Conservation (phyloP, 2,797 vertebrate species). For the Labeo calbasu region DNA sequence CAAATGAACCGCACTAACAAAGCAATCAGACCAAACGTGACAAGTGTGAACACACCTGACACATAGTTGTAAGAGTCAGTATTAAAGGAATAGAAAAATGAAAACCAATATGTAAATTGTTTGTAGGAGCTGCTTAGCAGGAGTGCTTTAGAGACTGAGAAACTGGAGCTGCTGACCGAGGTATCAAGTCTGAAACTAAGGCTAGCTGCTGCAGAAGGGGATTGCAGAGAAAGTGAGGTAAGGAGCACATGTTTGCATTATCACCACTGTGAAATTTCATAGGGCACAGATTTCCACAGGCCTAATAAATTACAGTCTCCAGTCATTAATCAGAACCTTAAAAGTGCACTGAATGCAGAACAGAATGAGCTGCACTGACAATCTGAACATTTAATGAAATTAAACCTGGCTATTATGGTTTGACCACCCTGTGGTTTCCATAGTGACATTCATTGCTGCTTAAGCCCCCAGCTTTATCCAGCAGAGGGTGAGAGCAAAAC, state of each 20-base stretch:
- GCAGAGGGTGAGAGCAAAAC: slow-evolving; percentile 41
- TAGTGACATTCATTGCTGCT: slow-evolving; percentile 38
- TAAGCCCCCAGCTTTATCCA: slow-evolving; percentile 65
- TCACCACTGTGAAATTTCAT: neutral
- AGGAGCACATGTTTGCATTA: slow-evolving; percentile 7
- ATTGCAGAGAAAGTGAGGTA: slow-evolving; percentile 89
- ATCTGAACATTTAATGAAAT: slow-evolving; percentile 8
- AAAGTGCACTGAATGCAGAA: slow-evolving; percentile 18
- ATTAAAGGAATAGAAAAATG: neutral
- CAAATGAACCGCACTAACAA: too few species aligned
- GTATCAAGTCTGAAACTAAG: slow-evolving; percentile 93
- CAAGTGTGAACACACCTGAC: too few species aligned
- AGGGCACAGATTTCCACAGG: neutral
- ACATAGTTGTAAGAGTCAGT: neutral
- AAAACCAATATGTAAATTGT: neutral
- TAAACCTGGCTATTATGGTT: slow-evolving; percentile 31
- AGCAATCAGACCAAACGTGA: too few species aligned
- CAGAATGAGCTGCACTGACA: neutral
- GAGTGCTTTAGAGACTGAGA: slow-evolving; percentile 91
- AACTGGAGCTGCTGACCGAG: slow-evolving; percentile 93
- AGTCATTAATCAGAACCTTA: slow-evolving; percentile 6
- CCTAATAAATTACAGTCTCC: neutral
- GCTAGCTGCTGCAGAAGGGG: slow-evolving; percentile 85
- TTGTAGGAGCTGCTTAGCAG: slow-evolving; percentile 89
- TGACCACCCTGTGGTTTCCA: slow-evolving; percentile 31